A percentile compares a stretch with the other conserved stretches of the same genome.
phyloP scores from a whole-genome alignment of 2,797 vertebrate genomes.

The Leontopithecus rosalia region DNA sequence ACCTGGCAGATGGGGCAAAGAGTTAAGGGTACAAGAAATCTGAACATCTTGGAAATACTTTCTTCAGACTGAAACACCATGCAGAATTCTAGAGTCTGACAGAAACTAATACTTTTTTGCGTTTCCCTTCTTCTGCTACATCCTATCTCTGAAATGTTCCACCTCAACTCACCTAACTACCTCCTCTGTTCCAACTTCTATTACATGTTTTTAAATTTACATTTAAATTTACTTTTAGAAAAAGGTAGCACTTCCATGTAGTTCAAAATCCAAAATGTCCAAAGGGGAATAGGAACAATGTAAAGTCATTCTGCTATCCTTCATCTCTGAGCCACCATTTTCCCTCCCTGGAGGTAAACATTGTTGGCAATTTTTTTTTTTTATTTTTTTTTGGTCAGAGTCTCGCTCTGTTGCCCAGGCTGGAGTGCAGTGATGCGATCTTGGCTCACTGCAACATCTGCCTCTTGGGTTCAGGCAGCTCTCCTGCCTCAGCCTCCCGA shows the following conservation, averaged over 20 bases:
- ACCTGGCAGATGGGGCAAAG: background rate
- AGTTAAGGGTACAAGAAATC: background rate
- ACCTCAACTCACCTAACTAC: background rate
- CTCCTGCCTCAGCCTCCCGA: background rate
- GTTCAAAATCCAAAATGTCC: conserved; percentile 31
- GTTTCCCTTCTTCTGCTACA: background rate
- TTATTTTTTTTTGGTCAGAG: background rate
- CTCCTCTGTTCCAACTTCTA: conserved; percentile 21
- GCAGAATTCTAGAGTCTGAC: conserved; percentile 18
- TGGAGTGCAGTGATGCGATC: background rate
- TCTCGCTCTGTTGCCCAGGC: background rate
- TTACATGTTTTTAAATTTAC: background rate
- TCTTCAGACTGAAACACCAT: background rate
- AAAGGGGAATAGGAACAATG: background rate
- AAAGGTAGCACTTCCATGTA: conserved; percentile 26
- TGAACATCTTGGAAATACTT: conserved; percentile 8
- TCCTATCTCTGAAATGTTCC: conserved; percentile 11
- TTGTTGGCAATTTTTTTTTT: background rate
- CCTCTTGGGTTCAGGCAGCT: background rate
- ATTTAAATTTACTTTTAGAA: conserved; percentile 2
- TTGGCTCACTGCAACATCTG: background rate
- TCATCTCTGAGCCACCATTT: background rate
- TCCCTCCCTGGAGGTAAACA: background rate
- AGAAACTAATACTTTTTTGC: conserved; percentile 6
- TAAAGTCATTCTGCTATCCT: background rate